Conservation (phyloP, 2,797 vertebrate species). For the Pseudopleuronectes americanus region DNA sequence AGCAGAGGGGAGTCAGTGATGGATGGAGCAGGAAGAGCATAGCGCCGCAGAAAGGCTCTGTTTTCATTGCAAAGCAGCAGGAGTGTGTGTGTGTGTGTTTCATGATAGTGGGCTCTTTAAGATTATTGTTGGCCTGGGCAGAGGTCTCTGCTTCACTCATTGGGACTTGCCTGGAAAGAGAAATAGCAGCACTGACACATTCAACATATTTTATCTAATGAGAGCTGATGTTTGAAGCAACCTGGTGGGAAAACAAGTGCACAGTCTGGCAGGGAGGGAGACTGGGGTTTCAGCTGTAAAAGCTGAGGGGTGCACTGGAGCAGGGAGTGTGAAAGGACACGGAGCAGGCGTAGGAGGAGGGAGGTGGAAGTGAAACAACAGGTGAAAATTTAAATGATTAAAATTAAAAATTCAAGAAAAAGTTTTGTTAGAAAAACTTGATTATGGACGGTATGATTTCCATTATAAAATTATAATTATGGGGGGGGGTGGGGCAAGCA, state of each 20-base stretch:
- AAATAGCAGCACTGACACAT: neutral
- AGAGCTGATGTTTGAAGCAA: neutral
- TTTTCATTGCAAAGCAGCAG: too few relatives aligned
- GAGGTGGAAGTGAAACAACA: neutral
- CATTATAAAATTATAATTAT: too few relatives aligned
- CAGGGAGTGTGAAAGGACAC: neutral
- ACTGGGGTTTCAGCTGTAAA: neutral
- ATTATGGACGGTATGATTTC: neutral
- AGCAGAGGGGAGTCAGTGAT: neutral
- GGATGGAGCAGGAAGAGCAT: too few relatives aligned
- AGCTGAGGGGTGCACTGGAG: neutral
- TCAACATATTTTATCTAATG: neutral
- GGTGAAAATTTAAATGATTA: neutral
- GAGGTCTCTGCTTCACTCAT: neutral
- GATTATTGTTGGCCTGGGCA: neutral
- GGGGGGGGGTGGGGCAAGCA: too few relatives aligned
- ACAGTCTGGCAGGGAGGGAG: neutral
- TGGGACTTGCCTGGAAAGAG: neutral
- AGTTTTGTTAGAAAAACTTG: neutral
- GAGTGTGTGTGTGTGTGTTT: too few relatives aligned
- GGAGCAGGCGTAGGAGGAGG: too few relatives aligned
- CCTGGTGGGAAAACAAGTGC: neutral
- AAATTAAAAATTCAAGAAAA: neutral
- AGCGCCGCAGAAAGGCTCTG: too few relatives aligned
- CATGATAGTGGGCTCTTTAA: too few relatives aligned